phyloP scores from a whole-genome alignment of 2,797 vertebrate species.

The Gastrophryne carolinensis region DNA sequence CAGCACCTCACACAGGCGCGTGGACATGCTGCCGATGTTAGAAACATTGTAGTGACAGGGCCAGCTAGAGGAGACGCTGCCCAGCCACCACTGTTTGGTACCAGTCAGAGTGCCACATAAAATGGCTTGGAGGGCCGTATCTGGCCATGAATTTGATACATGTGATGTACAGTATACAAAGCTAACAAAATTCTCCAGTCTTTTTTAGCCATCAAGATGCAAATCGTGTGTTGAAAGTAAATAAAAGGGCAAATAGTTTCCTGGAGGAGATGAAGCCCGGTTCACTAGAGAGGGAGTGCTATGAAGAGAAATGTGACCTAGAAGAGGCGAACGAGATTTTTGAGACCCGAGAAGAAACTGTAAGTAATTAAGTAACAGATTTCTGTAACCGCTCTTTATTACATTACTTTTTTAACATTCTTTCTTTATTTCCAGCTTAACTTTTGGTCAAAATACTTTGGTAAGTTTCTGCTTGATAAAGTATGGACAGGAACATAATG shows the following conservation, averaged over 20 bases:
- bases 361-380: no score
- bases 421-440: conserved; percentile 68
- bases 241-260: conserved; percentile 74
- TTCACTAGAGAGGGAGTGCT: conserved; percentile 84
- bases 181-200: no score
- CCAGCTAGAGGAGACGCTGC: no score
- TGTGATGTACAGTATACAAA: no score
- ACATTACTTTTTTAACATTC: not conserved
- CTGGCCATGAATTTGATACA: no score
- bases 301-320: conserved; percentile 80
- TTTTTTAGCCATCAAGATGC: conserved; percentile 74
- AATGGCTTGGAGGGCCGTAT: no score
- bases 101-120: no score
- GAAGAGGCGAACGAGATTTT: conserved; percentile 90
- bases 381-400: no score
- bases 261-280: conserved; percentile 85
- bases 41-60: no score
- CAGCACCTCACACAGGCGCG: no score
- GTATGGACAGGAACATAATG: not conserved
- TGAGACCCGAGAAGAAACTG: conserved; percentile 78
- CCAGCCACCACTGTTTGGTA: no score
- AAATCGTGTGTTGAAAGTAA: conserved; percentile 73
- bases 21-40: no score
- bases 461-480: conserved; percentile 81
- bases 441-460: conserved; percentile 83